Conservation (phyloP, 2,888 invertebrate species). For the Stenurella melanura region DNA sequence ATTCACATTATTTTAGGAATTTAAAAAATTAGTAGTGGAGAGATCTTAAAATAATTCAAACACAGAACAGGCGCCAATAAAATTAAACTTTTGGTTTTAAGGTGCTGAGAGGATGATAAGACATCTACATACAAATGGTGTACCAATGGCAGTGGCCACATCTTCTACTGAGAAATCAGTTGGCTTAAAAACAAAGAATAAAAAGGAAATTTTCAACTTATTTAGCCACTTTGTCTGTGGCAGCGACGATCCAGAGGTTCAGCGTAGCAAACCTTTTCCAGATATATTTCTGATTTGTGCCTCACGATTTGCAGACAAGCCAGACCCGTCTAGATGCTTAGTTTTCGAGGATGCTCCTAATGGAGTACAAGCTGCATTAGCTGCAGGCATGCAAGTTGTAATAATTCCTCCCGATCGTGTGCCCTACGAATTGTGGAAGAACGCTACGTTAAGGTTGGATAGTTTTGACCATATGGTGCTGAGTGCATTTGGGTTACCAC, state of each 20-base stretch:
- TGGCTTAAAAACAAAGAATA: conserved; percentile 79
- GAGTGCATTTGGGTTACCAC: conserved; percentile 90
- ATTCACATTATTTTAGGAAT: no score
- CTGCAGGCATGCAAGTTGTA: conserved; percentile 90
- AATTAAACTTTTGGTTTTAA: conserved; percentile 68
- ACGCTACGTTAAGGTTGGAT: conserved; percentile 83
- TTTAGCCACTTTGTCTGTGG: conserved; percentile 88
- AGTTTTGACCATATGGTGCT: conserved; percentile 88
- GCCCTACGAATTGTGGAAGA: conserved; percentile 73
- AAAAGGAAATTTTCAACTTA: conserved; percentile 80
- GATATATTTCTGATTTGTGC: conserved; percentile 84
- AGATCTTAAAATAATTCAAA: no score
- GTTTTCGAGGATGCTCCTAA: conserved; percentile 95
- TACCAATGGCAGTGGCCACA: conserved; percentile 92
- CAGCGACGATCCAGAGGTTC: conserved; percentile 88
- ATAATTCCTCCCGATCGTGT: conserved; percentile 83
- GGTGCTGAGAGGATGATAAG: conserved; percentile 86
- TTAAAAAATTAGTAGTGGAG: no score
- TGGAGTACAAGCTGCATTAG: conserved; percentile 85
- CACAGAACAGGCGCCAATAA: no score
- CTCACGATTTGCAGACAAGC: conserved; percentile 81
- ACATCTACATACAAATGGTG: conserved; percentile 82
- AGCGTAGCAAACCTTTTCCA: conserved; percentile 90
- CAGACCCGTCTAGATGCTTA: conserved; percentile 80
- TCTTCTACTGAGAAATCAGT: conserved; percentile 86